phyloP scores from a whole-genome alignment of 2,113 vertebrate species.

The Xenopus tropicalis region UCB_Xtro_10.0 CM004451.2:67517501-67518000 shows the following conservation, averaged over 20 bases:
- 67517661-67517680: conserved; percentile 99
- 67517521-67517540: conserved; percentile 67
- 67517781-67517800: conserved; percentile 85
- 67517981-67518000: conserved; percentile 76
- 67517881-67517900: conserved; percentile 94
- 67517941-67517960: conserved; percentile 81
- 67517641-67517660: conserved; percentile 99
- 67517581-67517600: conserved; percentile 94
- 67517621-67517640: conserved; percentile 98
- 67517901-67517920: conserved; percentile 94
- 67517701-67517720: conserved; percentile 99
- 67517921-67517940: conserved; percentile 85
- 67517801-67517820: conserved; percentile 94
- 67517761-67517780: conserved; percentile 88
- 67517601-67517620: conserved; percentile 98
- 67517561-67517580: conserved; percentile 90
- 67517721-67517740: conserved; percentile 89
- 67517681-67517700: conserved; percentile 98
- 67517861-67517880: conserved; percentile 90
- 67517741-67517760: conserved; percentile 94
- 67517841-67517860: conserved; percentile 97
- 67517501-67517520: conserved; percentile 15
- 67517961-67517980: conserved; percentile 85
- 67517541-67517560: conserved; percentile 71
- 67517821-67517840: conserved; percentile 99